Evolutionary conservation across 2,113 vertebrate genomes (phyloP).

Genomic region (Melanerpes aurifrons): DNA sequence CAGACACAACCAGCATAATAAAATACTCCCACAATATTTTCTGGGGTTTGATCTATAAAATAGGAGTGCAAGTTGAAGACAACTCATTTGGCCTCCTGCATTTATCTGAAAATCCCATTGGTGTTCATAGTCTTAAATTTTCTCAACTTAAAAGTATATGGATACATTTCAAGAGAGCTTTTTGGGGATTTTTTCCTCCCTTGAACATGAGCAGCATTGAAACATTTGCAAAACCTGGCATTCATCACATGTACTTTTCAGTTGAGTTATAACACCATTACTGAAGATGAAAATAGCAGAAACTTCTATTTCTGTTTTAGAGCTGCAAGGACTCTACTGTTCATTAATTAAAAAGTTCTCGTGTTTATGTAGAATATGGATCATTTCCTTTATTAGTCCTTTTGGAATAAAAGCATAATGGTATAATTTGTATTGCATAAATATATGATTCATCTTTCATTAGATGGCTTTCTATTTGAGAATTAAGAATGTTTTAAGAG

Average conservation of each 20-base stretch:
- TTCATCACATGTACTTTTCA: neutral
- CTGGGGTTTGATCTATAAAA: neutral
- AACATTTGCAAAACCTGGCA: neutral
- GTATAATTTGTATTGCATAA: conserved; percentile 9
- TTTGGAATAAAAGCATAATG: neutral
- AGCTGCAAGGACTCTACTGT: neutral
- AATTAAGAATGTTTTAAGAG: conserved; percentile 1
- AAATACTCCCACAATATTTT: neutral
- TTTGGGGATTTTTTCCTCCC: neutral
- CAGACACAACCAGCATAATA: neutral
- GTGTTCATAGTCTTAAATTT: neutral
- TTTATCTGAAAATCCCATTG: neutral
- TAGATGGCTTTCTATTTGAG: conserved; percentile 3
- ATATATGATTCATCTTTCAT: conserved; percentile 2
- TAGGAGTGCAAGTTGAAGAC: neutral
- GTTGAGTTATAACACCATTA: neutral
- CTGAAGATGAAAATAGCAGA: neutral
- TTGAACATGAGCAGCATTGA: neutral
- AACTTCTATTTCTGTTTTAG: neutral
- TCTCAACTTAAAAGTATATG: neutral
- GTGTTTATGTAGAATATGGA: neutral
- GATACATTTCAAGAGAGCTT: neutral
- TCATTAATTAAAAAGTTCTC: neutral
- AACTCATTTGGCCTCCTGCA: neutral
- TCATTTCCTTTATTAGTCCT: conserved; percentile 1